Evolutionary conservation across 2,113 vertebrate species (phyloP).

Genomic region (Dolichotis patagonum): DNA sequence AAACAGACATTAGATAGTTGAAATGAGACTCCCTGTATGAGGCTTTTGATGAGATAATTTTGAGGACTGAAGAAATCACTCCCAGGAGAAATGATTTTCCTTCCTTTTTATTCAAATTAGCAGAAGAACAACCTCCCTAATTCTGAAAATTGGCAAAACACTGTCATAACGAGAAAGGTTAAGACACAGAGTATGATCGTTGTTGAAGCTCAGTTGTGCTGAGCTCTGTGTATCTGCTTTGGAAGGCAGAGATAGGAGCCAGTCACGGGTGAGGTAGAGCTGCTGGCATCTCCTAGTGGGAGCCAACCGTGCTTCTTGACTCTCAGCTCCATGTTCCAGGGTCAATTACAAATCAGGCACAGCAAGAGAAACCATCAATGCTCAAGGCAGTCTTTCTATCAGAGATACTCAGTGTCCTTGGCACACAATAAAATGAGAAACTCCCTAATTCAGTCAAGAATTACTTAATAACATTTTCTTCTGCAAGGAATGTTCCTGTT

Average conservation of each 20-base stretch:
- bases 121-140: not conserved
- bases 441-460: not conserved
- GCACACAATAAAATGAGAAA: not conserved
- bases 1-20: not conserved
- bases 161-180: not conserved
- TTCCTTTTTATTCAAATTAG: not conserved
- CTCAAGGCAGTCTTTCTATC: not conserved
- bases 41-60: not conserved
- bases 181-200: not conserved
- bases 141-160: not conserved
- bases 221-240: not conserved
- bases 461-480: not conserved
- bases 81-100: not conserved
- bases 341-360: not conserved
- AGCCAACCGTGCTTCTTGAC: not conserved
- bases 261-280: not conserved
- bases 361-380: not conserved
- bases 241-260: not conserved
- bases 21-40: not conserved
- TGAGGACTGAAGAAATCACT: not conserved
- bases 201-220: not conserved
- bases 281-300: not conserved
- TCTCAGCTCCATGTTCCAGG: not conserved
- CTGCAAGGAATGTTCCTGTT: not conserved
- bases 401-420: not conserved